Base-by-base conservation (phyloP, 1,140 invertebrate genomes). In the Pararge aegeria region DNA sequence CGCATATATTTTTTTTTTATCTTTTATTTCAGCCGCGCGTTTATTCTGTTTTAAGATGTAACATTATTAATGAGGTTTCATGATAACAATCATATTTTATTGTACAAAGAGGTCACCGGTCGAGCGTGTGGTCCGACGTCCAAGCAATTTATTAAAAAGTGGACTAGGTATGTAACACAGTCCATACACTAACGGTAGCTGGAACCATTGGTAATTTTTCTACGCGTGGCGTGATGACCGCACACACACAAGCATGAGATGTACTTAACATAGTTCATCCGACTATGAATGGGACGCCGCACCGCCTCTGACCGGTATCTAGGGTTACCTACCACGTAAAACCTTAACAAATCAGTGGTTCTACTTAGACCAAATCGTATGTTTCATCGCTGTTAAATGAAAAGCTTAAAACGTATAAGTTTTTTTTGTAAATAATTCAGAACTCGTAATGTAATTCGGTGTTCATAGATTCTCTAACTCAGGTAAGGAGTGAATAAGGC, bases 261-360 rank as follows among this genome's bases (percentile, higher is more conserved):
- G 66, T 53, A 62, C 54, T 30, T 59, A 57, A 73, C 67, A 70
- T 66, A 62, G 46, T 50, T 61, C 53, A 57, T 54, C 56, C 57
- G 44, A 54, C 55, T 65, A 62, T 83, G 82, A 87, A 87, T 87
- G 83, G 71, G 75, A 80, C 73, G 73, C 79, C 73, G 10, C 4
- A 74, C 75, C 71, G 75, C 75, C 73, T 68, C 65, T 56, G 70
- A 68, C 69, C 65, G 77, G 73, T 73, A 74, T 52, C 13, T 20
- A 87, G 83, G 83, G 83, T 57, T 82, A 70, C 65, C 75, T 61
- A 58, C 21, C 12, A 60, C 54, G n/a, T n/a, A n/a, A n/a, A n/a
- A n/a, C n/a, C n/a, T n/a, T n/a, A n/a, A n/a, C n/a, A n/a, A n/a
- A n/a, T n/a, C n/a, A n/a, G n/a, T n/a, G n/a, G n/a, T n/a, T n/a